Evolutionary conservation across 2,113 vertebrate genomes (phyloP).

Genomic region (Spizaetus ornatus): DNA sequence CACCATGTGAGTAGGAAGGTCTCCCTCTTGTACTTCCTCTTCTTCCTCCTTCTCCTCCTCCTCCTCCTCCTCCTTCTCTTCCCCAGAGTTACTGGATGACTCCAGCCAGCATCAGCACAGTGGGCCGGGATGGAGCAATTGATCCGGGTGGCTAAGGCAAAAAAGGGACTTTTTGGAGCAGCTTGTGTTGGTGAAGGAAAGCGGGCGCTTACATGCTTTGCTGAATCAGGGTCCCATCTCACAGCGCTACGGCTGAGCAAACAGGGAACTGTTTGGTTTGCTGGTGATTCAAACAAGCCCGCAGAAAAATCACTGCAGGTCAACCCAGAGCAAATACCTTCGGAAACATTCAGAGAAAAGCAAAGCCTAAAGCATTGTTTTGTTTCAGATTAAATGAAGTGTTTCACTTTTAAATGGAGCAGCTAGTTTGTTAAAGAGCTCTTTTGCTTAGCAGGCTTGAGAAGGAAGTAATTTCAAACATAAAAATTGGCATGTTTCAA

Average conservation of each 20-base stretch:
- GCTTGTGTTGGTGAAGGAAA: not conserved
- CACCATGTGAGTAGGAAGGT: not conserved
- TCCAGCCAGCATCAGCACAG: not conserved
- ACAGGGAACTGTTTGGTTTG: slow-evolving; percentile 34
- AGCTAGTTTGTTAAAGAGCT: not conserved
- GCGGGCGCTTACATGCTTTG: not conserved
- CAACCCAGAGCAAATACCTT: not conserved
- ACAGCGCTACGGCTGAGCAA: not conserved
- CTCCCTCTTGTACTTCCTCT: not conserved
- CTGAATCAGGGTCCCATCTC: not conserved
- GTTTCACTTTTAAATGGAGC: not conserved
- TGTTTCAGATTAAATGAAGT: slow-evolving; percentile 14
- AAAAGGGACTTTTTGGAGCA: not conserved
- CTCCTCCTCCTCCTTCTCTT: not conserved
- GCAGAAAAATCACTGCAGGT: not conserved
- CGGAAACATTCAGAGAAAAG: not conserved
- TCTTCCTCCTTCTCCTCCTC: not conserved
- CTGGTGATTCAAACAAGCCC: slow-evolving; percentile 7
- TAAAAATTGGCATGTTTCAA: not conserved
- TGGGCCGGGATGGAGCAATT: not conserved
- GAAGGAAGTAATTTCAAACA: not conserved
- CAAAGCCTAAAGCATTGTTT: not conserved
- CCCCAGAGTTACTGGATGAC: not conserved
- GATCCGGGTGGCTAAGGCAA: not conserved
- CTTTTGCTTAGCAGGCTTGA: not conserved